Evolutionary conservation across 2,113 vertebrate genomes (phyloP).

Genomic region (Mesoclemmys tuberculata): DNA sequence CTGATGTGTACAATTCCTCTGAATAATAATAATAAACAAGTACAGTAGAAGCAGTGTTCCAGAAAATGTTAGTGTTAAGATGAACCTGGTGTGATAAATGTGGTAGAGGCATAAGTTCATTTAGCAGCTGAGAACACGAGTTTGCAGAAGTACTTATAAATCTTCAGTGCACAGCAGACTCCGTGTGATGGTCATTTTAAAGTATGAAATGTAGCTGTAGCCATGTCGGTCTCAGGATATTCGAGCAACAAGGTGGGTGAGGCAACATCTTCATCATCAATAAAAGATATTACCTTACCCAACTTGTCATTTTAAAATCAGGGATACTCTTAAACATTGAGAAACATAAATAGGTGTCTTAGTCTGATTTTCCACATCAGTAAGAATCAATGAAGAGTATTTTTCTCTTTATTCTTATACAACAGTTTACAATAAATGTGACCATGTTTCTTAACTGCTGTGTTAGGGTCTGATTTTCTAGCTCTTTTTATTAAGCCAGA

Average conservation of each 20-base stretch:
- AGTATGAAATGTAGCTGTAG: background rate
- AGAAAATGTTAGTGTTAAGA: constrained; percentile 37
- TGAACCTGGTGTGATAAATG: constrained; percentile 64
- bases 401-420: constrained; percentile 67
- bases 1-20: rapidly evolving
- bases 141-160: constrained; percentile 67
- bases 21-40: constrained; percentile 20
- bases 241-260: background rate
- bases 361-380: constrained; percentile 63
- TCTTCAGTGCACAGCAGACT: constrained; percentile 46
- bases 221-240: background rate
- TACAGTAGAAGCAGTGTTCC: constrained; percentile 29
- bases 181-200: background rate
- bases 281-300: background rate
- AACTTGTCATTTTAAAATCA: constrained; percentile 44
- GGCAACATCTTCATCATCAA: background rate
- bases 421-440: constrained; percentile 65
- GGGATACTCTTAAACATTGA: constrained; percentile 57
- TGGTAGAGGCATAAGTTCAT: constrained; percentile 36
- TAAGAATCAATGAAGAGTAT: constrained; percentile 48
- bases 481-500: constrained; percentile 25
- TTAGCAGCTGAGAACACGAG: constrained; percentile 36
- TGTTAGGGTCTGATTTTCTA: constrained; percentile 57
- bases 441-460: constrained; percentile 62
- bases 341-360: constrained; percentile 65